Evolutionary conservation across 2,888 invertebrate species (phyloP), one percentile per base, ranked within the genome.

Genomic region (Matsumyia berberina): DNA sequence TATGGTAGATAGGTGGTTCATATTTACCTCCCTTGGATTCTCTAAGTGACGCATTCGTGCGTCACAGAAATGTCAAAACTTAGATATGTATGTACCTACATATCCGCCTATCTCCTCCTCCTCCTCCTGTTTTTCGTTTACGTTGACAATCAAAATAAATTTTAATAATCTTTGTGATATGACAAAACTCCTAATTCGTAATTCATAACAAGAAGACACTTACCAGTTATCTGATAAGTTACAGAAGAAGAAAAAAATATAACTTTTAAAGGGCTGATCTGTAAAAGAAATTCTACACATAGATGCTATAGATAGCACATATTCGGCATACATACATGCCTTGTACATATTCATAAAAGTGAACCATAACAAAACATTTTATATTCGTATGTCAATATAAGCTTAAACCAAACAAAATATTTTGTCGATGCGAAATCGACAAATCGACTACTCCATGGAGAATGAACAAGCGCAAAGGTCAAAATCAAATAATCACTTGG

Each of bases 391-490:
- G 77, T 82, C 78, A 82, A 64, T 78, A 73, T 74, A 74, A 79
- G 78, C 78, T 83, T 79, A 73, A 42, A 49, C 35, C 60, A 44
- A 62, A 69, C 60, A 42, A 78, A 79, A 85, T 69, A 83, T 74
- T 79, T 79, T 79, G 79, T 64, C 57, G 64, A 77, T 77, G 70
- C 58, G 82, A 66, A 77, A 82, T 82, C 77, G 81, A 82, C 81
- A 82, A 82, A 78, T 78, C 78, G 82, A 78, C 82, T 73, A 74
- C 85, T 80, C 80, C 74, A 85, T 80, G 55, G 85, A 86, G 81
- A 86, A 81, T 81, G 86, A 86, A 86, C 86, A 86, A 86, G 86
- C 86, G 86, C 86, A 86, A 86, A 86, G 72, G 86, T 86, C 86
- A 86, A 81, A 86, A 86, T 81, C 81, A 77, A 86, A 85, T 85